Evolutionary conservation across 2,888 invertebrate species (phyloP).

Genomic region (Chirona hameri): DNA sequence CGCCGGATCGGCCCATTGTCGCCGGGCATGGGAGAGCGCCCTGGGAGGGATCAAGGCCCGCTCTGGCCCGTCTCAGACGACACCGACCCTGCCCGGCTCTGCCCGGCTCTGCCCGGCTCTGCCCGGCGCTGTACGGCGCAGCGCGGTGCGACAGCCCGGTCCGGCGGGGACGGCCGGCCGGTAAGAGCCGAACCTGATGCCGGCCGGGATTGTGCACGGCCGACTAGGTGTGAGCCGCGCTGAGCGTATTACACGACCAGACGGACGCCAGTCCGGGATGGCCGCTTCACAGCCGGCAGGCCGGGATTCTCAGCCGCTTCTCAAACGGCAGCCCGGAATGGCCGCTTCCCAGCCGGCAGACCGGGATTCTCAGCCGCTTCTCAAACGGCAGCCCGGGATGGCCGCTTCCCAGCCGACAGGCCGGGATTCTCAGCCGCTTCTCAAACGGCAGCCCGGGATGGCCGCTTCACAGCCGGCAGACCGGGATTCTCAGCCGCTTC

Average conservation of each 20-base stretch:
- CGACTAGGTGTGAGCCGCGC: neutral
- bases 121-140: neutral
- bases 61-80: no score
- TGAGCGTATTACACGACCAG: neutral
- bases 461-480: no score
- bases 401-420: neutral
- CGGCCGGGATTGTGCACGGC: neutral
- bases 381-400: neutral
- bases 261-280: neutral
- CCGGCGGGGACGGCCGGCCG: neutral
- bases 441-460: no score
- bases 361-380: neutral
- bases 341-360: neutral
- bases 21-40: neutral
- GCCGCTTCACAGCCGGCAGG: neutral
- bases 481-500: no score
- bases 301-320: neutral
- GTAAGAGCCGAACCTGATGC: constrained; percentile 13
- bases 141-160: neutral
- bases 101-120: no score
- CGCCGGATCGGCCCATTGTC: neutral
- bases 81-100: no score
- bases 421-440: neutral
- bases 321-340: neutral
- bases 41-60: no score